These are phyloP conservation scores for Mesorhabditis spiculigera DNA, from an alignment of 2,888 invertebrate genomes.

Conservation along the genomic window DNA sequence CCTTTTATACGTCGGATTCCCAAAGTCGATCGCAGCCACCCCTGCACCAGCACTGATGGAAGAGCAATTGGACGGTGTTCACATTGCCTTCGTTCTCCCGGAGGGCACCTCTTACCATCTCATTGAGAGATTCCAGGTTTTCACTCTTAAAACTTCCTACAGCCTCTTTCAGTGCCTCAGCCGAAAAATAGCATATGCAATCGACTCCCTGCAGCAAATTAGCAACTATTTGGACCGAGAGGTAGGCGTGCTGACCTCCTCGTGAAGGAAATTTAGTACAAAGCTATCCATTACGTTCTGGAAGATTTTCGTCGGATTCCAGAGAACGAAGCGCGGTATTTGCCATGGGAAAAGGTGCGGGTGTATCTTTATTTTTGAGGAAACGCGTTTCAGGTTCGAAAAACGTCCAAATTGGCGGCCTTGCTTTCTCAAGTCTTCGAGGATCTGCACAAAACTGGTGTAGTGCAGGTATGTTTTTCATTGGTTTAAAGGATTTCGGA, in stretches of 20 bases:
- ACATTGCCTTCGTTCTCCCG: not conserved
- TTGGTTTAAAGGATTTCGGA: not conserved
- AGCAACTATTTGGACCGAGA: conserved; percentile 13
- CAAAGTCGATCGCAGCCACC: not conserved
- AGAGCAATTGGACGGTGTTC: not conserved
- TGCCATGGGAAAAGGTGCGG: conserved; percentile 11
- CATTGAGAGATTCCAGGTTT: not conserved
- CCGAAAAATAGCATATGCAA: conserved; percentile 16
- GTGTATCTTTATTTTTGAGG: not conserved
- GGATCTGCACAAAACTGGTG: conserved; percentile 1
- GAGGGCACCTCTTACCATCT: conserved; percentile 1
- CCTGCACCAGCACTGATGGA: not conserved
- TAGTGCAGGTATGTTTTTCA: not conserved
- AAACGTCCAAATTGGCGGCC: conserved; percentile 3
- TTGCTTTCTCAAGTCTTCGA: not conserved
- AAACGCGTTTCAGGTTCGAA: not conserved
- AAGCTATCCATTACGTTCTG: conserved; percentile 1
- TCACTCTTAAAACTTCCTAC: not conserved
- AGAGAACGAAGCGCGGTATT: not conserved
- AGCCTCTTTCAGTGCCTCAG: conserved; percentile 12
- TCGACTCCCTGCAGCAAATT: conserved; percentile 11
- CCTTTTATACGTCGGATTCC: not conserved
- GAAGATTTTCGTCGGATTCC: conserved; percentile 6
- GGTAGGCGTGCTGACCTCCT: conserved; percentile 8
- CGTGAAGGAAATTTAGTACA: conserved; percentile 6